Conservation (phyloP, 2,797 vertebrate species). For the Dermochelys coriacea region DNA sequence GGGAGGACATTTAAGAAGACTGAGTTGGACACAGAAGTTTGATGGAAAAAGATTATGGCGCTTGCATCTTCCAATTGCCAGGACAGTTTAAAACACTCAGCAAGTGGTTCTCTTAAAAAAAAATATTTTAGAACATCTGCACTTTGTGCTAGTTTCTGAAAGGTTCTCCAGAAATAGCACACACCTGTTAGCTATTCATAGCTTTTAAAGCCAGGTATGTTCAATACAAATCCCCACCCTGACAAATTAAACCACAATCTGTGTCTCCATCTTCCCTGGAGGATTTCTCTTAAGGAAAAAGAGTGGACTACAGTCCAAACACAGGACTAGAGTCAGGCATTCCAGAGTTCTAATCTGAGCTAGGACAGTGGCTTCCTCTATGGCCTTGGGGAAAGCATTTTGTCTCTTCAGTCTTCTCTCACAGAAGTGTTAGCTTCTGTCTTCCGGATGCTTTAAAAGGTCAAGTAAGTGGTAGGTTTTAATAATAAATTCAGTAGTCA, state of each 20-base stretch:
- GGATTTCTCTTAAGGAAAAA: neutral
- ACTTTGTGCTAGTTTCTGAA: conserved; percentile 16
- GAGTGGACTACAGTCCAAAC: neutral
- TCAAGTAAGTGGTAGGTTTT: neutral
- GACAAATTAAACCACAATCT: neutral
- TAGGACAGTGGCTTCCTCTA: neutral
- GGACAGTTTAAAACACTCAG: neutral
- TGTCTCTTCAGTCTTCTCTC: neutral
- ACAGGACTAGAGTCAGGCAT: neutral
- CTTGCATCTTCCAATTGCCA: neutral
- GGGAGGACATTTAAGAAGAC: neutral
- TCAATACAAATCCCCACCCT: neutral
- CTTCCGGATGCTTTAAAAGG: neutral
- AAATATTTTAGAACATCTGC: neutral
- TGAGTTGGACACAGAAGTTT: neutral
- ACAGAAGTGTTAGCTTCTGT: neutral
- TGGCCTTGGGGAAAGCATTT: fast-evolving
- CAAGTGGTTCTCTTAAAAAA: conserved; percentile 12
- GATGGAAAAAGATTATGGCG: neutral
- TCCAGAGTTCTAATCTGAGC: neutral
- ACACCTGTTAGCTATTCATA: neutral
- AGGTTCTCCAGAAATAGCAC: conserved; percentile 8
- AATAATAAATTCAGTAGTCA: neutral
- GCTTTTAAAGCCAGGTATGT: conserved; percentile 18
- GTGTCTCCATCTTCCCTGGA: neutral